Evolutionary conservation across 2,888 invertebrate genomes (phyloP).

Genomic region (Acrobasis suavella): DNA sequence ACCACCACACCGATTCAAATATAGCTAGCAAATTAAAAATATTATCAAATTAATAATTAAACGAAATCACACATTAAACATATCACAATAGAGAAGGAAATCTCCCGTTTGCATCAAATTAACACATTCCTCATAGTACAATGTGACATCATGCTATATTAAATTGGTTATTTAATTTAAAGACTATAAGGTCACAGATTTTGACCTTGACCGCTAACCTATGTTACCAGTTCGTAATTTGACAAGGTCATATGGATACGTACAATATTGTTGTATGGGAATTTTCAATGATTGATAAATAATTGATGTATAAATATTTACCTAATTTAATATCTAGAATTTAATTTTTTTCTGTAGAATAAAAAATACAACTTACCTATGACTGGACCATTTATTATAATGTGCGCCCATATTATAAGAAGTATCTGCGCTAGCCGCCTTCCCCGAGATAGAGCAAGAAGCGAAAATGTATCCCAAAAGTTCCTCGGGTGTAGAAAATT

Average conservation of each 20-base stretch:
- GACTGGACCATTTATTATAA: slow-evolving; percentile 70
- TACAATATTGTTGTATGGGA: not conserved
- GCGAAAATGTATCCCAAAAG: slow-evolving; percentile 65
- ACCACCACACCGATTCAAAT: too few relatives aligned
- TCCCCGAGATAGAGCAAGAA: slow-evolving; percentile 56
- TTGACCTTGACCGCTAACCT: not conserved
- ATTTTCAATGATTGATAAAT: not conserved
- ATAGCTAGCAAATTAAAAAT: too few relatives aligned
- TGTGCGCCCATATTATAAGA: slow-evolving; percentile 65
- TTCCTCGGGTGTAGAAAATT: slow-evolving; percentile 65
- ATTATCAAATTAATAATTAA: too few relatives aligned
- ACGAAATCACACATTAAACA: too few relatives aligned
- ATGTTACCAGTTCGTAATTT: not conserved
- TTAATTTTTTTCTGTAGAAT: not conserved
- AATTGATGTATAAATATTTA: not conserved
- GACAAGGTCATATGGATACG: not conserved
- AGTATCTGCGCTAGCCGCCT: slow-evolving; percentile 54
- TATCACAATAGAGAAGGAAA: too few relatives aligned
- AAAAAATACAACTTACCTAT: slow-evolving; percentile 54
- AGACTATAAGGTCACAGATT: not conserved
- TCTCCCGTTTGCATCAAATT: too few relatives aligned
- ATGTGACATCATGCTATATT: not conserved
- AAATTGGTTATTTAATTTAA: not conserved
- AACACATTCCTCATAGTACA: not conserved
- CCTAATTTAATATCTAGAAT: not conserved